Evolutionary conservation across 2,888 invertebrate genomes (phyloP).

Genomic region (Sthenelais limicola): DNA sequence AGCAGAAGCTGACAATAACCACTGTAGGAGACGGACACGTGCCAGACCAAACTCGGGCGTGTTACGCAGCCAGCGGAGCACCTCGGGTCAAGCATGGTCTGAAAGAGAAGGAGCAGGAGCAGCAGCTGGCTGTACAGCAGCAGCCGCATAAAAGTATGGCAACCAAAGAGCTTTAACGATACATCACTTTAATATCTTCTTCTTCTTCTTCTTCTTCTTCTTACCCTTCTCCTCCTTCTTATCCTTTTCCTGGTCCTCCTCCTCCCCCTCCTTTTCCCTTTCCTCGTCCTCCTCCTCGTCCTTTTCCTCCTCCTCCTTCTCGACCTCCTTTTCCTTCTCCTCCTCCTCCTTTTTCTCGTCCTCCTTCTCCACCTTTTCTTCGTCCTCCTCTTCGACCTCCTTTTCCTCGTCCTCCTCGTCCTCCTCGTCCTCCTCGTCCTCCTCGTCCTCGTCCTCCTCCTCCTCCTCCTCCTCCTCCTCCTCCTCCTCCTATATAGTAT

Average conservation of each 20-base stretch:
- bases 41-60: neutral
- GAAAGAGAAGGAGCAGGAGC: neutral
- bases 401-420: neutral
- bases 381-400: neutral
- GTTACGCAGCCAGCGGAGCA: neutral
- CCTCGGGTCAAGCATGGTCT: constrained; percentile 28
- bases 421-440: neutral
- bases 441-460: neutral
- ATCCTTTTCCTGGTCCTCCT: too few species aligned
- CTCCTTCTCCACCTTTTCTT: too few species aligned
- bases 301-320: too few species aligned
- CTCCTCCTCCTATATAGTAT: neutral
- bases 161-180: too few species aligned
- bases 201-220: too few species aligned
- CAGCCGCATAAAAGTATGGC: too few species aligned
- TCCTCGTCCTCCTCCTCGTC: too few species aligned
- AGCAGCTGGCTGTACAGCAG: neutral
- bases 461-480: neutral
- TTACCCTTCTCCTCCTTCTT: too few species aligned
- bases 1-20: constrained; percentile 8
- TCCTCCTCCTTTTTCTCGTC: constrained; percentile 1
- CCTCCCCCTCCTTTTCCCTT: too few species aligned
- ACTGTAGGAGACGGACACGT: constrained; percentile 14
- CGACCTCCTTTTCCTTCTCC: neutral
- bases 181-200: too few species aligned